These are phyloP conservation scores for Solenopsis fugax DNA, from an alignment of 1,140 invertebrate genomes.

Conservation along the genomic window DNA sequence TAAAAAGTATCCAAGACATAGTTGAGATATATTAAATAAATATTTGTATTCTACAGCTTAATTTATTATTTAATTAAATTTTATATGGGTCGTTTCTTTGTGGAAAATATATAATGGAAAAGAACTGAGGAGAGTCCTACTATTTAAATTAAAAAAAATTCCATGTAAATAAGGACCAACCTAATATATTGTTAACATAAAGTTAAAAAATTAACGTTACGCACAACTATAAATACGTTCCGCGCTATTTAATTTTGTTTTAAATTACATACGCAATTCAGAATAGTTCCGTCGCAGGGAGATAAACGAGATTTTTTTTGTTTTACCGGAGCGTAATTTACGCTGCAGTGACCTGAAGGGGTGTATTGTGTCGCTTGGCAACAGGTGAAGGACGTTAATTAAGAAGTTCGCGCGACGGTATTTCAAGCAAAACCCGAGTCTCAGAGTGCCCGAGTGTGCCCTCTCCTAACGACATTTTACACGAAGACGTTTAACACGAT, in stretches of 20 bases:
- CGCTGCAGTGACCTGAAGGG: slow-evolving; percentile 7
- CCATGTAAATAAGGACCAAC: too few relatives aligned
- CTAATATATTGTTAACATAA: too few relatives aligned
- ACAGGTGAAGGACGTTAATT: slow-evolving; percentile 63
- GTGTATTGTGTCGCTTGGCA: slow-evolving; percentile 50
- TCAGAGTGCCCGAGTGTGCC: slow-evolving; percentile 2
- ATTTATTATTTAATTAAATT: too few relatives aligned
- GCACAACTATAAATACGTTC: background rate
- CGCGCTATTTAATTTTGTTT: slow-evolving; percentile 10
- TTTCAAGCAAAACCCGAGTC: slow-evolving; percentile 46
- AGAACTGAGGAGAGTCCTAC: too few relatives aligned
- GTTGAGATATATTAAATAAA: too few relatives aligned
- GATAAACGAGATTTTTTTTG: slow-evolving; percentile 18
- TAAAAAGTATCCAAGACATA: too few relatives aligned
- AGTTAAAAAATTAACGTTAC: background rate
- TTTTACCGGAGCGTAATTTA: slow-evolving; percentile 27
- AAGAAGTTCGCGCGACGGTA: slow-evolving; percentile 54
- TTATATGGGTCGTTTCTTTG: too few relatives aligned
- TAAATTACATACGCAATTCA: background rate
- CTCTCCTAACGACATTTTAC: slow-evolving; percentile 38
- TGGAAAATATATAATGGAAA: too few relatives aligned
- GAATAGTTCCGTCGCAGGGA: background rate
- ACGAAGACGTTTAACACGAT: slow-evolving; percentile 31
- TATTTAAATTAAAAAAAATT: too few relatives aligned
- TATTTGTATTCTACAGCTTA: too few relatives aligned